Percentiles rank a stretch among this genome's conserved stretches.
These are phyloP conservation scores for Motacilla alba DNA, from an alignment of 2,113 vertebrate species.

Conservation along the genomic window DNA sequence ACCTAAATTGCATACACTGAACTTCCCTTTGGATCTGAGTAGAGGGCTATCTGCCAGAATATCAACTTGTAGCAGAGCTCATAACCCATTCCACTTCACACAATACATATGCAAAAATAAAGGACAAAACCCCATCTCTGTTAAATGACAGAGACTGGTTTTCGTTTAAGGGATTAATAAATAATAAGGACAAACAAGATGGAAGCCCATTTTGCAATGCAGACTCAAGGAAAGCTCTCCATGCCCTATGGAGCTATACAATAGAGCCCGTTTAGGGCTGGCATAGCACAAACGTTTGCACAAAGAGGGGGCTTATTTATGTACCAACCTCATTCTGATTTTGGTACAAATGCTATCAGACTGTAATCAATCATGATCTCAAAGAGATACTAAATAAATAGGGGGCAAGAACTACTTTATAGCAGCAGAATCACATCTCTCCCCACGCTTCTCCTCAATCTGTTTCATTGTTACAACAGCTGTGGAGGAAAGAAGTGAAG, in stretches of 20 bases:
- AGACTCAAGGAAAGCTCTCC: neutral
- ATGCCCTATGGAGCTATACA: rapidly evolving
- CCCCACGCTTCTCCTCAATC: neutral
- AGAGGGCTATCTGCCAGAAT: neutral
- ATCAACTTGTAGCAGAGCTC: neutral
- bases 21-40: neutral
- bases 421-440: neutral
- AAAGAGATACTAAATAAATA: neutral
- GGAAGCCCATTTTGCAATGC: neutral
- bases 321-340: neutral
- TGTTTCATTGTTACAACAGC: neutral
- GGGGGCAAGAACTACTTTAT: neutral
- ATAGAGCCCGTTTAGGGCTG: neutral
- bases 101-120: neutral
- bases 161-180: neutral
- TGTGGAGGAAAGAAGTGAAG: neutral
- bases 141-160: neutral
- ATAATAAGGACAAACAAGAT: neutral
- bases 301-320: neutral
- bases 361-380: neutral
- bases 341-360: neutral
- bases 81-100: neutral
- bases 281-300: neutral
- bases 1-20: neutral
- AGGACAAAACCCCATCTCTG: neutral